Percentiles rank a stretch among this genome's conserved stretches.
phyloP scores from a whole-genome alignment of 2,113 vertebrate genomes.

The Mus pahari region DNA sequence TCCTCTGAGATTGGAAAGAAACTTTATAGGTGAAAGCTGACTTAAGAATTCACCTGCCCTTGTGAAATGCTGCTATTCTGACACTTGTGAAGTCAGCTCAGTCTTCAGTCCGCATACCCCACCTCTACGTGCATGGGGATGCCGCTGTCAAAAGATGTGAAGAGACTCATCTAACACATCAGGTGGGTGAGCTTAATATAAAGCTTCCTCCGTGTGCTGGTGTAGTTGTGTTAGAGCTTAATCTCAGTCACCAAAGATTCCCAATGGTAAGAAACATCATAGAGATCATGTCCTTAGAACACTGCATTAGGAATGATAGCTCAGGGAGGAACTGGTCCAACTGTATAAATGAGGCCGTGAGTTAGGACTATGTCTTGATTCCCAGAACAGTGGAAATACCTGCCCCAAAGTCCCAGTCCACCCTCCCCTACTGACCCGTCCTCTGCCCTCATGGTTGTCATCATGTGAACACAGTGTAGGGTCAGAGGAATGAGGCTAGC shows the following conservation, averaged over 20 bases:
- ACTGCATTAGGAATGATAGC: too few relatives aligned
- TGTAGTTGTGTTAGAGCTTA: neutral
- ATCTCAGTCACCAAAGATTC: neutral
- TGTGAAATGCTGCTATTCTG: neutral
- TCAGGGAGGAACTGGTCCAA: too few relatives aligned
- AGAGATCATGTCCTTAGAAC: neutral
- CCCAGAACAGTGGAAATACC: too few relatives aligned
- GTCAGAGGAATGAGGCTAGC: neutral
- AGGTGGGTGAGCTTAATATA: too few relatives aligned
- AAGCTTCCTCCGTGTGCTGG: neutral
- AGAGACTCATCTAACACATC: neutral
- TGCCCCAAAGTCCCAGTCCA: too few relatives aligned
- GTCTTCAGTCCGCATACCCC: neutral
- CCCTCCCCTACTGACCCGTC: rapidly evolving
- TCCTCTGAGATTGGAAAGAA: constrained; percentile 23
- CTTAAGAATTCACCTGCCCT: neutral
- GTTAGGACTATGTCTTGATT: neutral
- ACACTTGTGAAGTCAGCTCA: too few relatives aligned
- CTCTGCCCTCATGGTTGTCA: neutral
- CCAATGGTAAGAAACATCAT: rapidly evolving
- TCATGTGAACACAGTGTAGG: too few relatives aligned
- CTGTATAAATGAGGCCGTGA: rapidly evolving
- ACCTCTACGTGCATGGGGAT: rapidly evolving
- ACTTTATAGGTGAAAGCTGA: neutral
- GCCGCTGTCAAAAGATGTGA: neutral